phyloP scores from a whole-genome alignment of 2,888 invertebrate genomes.

The Smittia sp. region DNA sequence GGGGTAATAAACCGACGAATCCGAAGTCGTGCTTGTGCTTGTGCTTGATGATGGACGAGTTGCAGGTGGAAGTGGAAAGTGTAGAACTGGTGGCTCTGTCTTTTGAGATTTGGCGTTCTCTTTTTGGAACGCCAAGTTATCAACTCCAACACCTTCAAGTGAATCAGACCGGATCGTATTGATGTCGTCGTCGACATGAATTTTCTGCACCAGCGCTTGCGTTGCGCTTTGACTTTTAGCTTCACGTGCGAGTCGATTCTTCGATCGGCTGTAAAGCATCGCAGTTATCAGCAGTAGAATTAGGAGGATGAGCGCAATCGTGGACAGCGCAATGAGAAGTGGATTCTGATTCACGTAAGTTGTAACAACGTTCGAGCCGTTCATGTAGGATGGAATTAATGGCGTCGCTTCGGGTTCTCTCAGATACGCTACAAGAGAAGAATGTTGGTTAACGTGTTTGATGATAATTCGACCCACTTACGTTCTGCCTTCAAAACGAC shows the following conservation, averaged over 20 bases:
- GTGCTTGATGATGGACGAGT: constrained; percentile 43
- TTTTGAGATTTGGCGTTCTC: neutral
- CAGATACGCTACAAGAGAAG: constrained; percentile 49
- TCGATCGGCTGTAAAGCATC: constrained; percentile 50
- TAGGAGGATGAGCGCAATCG: constrained; percentile 49
- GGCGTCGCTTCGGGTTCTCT: constrained; percentile 53
- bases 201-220: constrained; percentile 26
- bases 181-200: constrained; percentile 46
- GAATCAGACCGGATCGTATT: constrained; percentile 45
- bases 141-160: constrained; percentile 46
- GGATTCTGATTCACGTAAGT: constrained; percentile 50
- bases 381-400: constrained; percentile 50
- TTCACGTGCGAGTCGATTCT: constrained; percentile 46
- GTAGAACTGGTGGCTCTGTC: constrained; percentile 42
- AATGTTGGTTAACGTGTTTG: too few species aligned
- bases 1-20: constrained; percentile 53
- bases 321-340: constrained; percentile 49
- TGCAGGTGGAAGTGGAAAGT: constrained; percentile 45
- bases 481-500: constrained; percentile 82
- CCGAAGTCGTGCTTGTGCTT: constrained; percentile 48
- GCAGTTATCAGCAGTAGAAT: constrained; percentile 49
- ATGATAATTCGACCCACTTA: too few species aligned
- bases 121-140: constrained; percentile 50
- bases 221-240: constrained; percentile 47
- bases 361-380: constrained; percentile 47